Evolutionary conservation across 2,888 invertebrate species (phyloP).

Genomic region (Holacanthella duospinosa): DNA sequence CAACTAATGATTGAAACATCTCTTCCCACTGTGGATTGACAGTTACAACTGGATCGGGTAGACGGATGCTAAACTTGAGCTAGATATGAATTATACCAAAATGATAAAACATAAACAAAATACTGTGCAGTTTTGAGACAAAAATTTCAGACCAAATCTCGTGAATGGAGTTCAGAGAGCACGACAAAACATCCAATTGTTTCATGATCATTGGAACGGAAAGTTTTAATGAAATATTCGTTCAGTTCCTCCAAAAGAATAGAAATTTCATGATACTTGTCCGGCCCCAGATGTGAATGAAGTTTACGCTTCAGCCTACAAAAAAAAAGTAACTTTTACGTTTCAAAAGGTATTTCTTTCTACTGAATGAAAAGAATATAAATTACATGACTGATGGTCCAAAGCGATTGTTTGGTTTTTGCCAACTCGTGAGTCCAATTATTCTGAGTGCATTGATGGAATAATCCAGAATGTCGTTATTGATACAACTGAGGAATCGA

Average conservation of each 20-base stretch:
- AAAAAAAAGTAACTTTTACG: neutral
- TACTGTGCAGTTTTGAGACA: neutral
- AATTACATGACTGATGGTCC: slow-evolving; percentile 14
- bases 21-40: neutral
- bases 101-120: neutral
- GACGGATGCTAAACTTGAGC: neutral
- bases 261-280: neutral
- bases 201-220: neutral
- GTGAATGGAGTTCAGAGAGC: neutral
- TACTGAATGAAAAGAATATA: neutral
- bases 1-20: neutral
- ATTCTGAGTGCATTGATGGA: slow-evolving; percentile 12
- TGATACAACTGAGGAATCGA: slow-evolving; percentile 9
- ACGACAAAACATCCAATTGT: neutral
- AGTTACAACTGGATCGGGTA: neutral
- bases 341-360: too few relatives aligned
- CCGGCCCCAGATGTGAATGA: neutral
- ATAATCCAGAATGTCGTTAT: slow-evolving; percentile 15
- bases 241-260: neutral
- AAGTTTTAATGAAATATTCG: neutral
- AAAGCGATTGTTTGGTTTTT: slow-evolving; percentile 8
- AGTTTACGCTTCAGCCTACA: neutral
- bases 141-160: neutral
- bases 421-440: slow-evolving; percentile 11
- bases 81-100: neutral